Conservation (phyloP, 2,888 invertebrate genomes). For the Neocrepidodera transversa region DNA sequence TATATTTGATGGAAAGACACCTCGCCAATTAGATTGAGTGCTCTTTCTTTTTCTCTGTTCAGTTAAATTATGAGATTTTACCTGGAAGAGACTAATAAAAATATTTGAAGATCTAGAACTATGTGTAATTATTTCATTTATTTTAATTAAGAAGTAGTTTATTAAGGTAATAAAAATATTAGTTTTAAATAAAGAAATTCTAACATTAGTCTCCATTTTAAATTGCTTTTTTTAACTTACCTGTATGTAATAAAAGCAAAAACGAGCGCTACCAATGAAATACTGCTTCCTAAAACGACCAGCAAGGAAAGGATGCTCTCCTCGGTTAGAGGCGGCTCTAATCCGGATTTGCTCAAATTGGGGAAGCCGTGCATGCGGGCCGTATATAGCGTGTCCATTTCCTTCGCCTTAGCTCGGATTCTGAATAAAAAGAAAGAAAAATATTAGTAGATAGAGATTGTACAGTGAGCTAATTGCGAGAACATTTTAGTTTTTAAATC, state of each 20-base stretch:
- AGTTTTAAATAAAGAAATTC: too few relatives aligned
- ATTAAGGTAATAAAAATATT: too few relatives aligned
- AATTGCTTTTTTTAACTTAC: too few relatives aligned
- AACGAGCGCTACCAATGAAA: slow-evolving; percentile 71
- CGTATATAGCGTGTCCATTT: slow-evolving; percentile 63
- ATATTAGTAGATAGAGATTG: neutral
- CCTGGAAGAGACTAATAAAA: neutral
- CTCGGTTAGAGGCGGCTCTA: slow-evolving; percentile 60
- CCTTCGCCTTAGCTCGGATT: neutral
- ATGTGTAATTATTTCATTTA: too few relatives aligned
- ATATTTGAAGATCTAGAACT: too few relatives aligned
- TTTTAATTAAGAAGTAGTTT: too few relatives aligned
- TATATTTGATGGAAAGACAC: slow-evolving; percentile 10
- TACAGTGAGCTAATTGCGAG: neutral
- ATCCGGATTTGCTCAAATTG: slow-evolving; percentile 55
- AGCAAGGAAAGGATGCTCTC: slow-evolving; percentile 70
- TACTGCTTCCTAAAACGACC: slow-evolving; percentile 71
- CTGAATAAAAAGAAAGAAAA: slow-evolving; percentile 12
- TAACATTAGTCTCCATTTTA: too few relatives aligned
- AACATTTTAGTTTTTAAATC: neutral
- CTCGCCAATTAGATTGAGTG: slow-evolving; percentile 13
- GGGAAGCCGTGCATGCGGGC: slow-evolving; percentile 61
- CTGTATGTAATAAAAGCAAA: slow-evolving; percentile 76
- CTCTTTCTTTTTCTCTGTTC: too few relatives aligned
- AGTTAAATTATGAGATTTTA: neutral